Percentiles rank a stretch among this genome's conserved stretches.
These are phyloP conservation scores for Lepidocyrtoides sp. DNA, from an alignment of 2,888 invertebrate species.

Conservation along the genomic window DNA sequence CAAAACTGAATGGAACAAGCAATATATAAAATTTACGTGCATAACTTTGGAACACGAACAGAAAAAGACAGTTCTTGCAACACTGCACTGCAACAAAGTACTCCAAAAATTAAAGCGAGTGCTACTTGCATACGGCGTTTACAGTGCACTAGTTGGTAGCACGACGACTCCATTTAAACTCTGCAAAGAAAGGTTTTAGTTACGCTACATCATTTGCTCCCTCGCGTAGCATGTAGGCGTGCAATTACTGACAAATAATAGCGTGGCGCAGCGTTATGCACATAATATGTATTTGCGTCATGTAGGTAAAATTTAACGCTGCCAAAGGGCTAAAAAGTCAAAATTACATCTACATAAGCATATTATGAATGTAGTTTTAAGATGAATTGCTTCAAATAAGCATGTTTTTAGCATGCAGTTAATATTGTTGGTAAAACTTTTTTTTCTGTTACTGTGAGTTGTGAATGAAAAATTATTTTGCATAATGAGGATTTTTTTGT, in stretches of 20 bases:
- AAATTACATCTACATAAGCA: background rate
- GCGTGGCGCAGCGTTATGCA: background rate
- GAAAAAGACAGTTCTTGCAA: too few species aligned
- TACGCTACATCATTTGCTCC: conserved; percentile 20
- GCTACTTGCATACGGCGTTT: too few species aligned
- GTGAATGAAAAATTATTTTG: conserved; percentile 49
- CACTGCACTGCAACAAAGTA: too few species aligned
- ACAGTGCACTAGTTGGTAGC: background rate
- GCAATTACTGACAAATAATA: conserved; percentile 9
- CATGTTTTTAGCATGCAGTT: too few species aligned
- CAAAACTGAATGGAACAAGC: too few species aligned
- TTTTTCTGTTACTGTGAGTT: conserved; percentile 44
- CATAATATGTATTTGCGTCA: background rate
- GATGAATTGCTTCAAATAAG: too few species aligned
- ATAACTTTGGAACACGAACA: too few species aligned
- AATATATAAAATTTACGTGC: too few species aligned
- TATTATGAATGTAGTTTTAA: background rate
- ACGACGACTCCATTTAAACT: background rate
- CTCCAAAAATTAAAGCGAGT: too few species aligned
- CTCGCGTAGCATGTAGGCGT: background rate
- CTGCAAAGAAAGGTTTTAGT: conserved; percentile 33
- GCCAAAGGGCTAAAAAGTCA: conserved; percentile 48
- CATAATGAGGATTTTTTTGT: background rate
- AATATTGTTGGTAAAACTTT: too few species aligned
- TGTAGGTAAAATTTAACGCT: background rate